phyloP scores from a whole-genome alignment of 2,888 invertebrate genomes.

The Hedychridium roseum region DNA sequence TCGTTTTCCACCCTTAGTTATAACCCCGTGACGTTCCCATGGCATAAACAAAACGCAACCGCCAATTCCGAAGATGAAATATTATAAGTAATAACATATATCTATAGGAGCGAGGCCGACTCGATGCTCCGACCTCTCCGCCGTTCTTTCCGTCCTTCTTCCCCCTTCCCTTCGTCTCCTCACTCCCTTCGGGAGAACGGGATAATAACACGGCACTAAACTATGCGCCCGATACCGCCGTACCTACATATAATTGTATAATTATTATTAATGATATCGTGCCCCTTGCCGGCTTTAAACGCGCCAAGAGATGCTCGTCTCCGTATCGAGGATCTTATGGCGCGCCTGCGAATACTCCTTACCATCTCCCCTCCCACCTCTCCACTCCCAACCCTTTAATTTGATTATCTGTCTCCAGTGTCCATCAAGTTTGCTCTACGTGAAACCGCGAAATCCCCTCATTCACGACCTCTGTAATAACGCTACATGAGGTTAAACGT shows the following conservation, averaged over 20 bases:
- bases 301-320: constrained; percentile 45
- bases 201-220: constrained; percentile 64
- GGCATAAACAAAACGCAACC: constrained; percentile 64
- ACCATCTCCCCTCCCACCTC: not conserved
- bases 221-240: constrained; percentile 58
- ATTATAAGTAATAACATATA: constrained; percentile 65
- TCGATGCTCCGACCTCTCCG: not conserved
- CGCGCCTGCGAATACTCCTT: constrained; percentile 2
- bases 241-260: constrained; percentile 64
- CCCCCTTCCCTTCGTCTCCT: not conserved
- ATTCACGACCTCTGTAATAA: no score
- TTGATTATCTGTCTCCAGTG: no score
- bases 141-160: not conserved
- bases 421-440: no score
- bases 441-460: no score
- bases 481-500: no score
- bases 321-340: constrained; percentile 28
- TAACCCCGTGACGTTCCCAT: constrained; percentile 58
- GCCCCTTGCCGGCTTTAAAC: constrained; percentile 55
- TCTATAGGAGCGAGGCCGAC: constrained; percentile 43
- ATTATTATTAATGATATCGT: constrained; percentile 65
- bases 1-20: constrained; percentile 50
- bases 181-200: constrained; percentile 42
- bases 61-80: constrained; percentile 64
- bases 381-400: no score